These are phyloP conservation scores for Gryon sp. DNA, from an alignment of 1,140 invertebrate genomes.

Conservation along the genomic window DNA sequence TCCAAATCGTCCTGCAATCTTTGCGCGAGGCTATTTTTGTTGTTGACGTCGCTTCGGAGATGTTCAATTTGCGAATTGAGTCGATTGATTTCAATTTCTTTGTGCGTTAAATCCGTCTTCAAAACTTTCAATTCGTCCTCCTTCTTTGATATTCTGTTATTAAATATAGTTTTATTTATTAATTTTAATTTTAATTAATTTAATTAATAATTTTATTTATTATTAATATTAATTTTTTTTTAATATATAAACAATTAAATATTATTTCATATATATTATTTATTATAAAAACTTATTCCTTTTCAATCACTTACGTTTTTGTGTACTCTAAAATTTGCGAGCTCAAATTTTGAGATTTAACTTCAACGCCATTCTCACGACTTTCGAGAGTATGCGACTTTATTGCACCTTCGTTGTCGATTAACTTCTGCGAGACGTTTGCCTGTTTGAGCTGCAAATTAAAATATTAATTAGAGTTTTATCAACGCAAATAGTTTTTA, in stretches of 20 bases:
- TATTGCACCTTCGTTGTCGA: slow-evolving; percentile 23
- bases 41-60: slow-evolving; percentile 68
- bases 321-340: slow-evolving; percentile 64
- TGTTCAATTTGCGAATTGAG: slow-evolving; percentile 74
- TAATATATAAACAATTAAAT: slow-evolving; percentile 10
- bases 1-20: slow-evolving; percentile 82
- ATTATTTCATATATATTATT: slow-evolving; percentile 6
- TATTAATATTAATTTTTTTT: too few species aligned
- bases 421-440: slow-evolving; percentile 43
- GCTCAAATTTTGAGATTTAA: slow-evolving; percentile 67
- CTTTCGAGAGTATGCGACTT: slow-evolving; percentile 65
- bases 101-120: slow-evolving; percentile 69
- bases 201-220: too few species aligned
- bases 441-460: slow-evolving; percentile 22
- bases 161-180: too few species aligned
- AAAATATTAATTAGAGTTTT: slow-evolving; percentile 6
- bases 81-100: slow-evolving; percentile 77
- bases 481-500: too few species aligned
- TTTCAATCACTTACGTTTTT: slow-evolving; percentile 70
- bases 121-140: slow-evolving; percentile 72
- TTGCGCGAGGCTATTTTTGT: slow-evolving; percentile 64
- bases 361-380: slow-evolving; percentile 80
- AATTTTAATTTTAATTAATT: too few species aligned
- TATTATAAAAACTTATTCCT: too few species aligned
- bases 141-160: slow-evolving; percentile 69